Percentiles rank a stretch among this genome's conserved stretches.
These are phyloP conservation scores for Strigamia crassipes DNA, from an alignment of 2,888 invertebrate genomes.

Conservation along the genomic window DNA sequence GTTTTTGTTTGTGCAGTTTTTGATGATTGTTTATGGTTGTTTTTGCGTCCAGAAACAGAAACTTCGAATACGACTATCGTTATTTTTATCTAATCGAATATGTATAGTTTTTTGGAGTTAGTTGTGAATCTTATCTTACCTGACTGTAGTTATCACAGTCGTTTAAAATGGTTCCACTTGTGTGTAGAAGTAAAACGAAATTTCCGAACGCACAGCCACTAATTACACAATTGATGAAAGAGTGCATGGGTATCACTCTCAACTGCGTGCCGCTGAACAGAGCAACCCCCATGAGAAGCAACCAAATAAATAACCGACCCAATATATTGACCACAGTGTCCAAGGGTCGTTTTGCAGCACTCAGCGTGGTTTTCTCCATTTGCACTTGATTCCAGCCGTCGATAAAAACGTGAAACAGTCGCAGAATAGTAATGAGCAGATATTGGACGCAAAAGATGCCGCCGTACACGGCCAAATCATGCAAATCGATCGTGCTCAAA, in stretches of 20 bases:
- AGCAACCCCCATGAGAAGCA: not conserved
- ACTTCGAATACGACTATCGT: too few relatives aligned
- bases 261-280: conserved; percentile 24
- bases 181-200: conserved; percentile 13
- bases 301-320: conserved; percentile 9
- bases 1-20: too few relatives aligned
- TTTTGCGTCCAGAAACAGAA: too few relatives aligned
- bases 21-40: too few relatives aligned
- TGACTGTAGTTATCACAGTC: conserved; percentile 13
- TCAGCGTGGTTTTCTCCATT: not conserved
- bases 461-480: conserved; percentile 34
- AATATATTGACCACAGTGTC: conserved; percentile 11
- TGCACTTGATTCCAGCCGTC: conserved; percentile 43
- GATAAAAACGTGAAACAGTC: conserved; percentile 5
- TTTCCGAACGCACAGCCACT: conserved; percentile 15
- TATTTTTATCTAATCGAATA: not conserved
- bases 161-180: not conserved
- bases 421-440: not conserved
- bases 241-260: conserved; percentile 29
- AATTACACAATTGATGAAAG: conserved; percentile 42
- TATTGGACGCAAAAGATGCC: conserved; percentile 43
- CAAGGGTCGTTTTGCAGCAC: not conserved
- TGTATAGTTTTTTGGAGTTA: not conserved
- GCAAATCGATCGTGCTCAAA: conserved; percentile 11
- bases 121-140: not conserved